phyloP scores from a whole-genome alignment of 2,888 invertebrate genomes.

The Drosophila limbata region DNA sequence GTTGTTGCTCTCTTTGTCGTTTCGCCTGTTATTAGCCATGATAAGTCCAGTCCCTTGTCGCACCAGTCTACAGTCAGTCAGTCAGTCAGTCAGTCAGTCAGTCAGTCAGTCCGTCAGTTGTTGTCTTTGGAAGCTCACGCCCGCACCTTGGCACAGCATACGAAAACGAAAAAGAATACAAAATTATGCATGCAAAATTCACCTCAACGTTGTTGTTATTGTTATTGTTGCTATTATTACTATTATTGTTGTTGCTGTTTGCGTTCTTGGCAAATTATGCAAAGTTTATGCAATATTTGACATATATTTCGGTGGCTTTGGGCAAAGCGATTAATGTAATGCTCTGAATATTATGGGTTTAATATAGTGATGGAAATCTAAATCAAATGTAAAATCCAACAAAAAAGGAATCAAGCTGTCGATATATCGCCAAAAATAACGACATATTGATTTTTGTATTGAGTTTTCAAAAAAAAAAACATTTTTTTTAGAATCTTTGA shows the following conservation, averaged over 20 bases:
- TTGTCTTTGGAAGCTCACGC: conserved; percentile 51
- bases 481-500: no score
- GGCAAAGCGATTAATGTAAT: conserved; percentile 40
- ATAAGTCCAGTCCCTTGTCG: conserved; percentile 24
- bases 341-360: conserved; percentile 51
- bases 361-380: no score
- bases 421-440: no score
- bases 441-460: no score
- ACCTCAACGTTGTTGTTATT: conserved; percentile 36
- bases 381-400: no score
- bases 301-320: conserved; percentile 59
- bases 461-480: no score
- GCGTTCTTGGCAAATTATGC: conserved; percentile 52
- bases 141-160: conserved; percentile 63
- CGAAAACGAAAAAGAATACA: conserved; percentile 2
- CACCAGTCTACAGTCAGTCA: conserved; percentile 14
- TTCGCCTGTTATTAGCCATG: conserved; percentile 54
- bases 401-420: no score
- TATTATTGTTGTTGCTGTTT: conserved; percentile 22
- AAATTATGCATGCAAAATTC: conserved; percentile 73
- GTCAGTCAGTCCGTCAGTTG: no score
- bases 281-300: conserved; percentile 79
- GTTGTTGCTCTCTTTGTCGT: conserved; percentile 24
- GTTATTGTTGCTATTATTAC: conserved; percentile 19
- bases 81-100: neutral